A percentile compares a stretch with the other conserved stretches of the same genome.
Conservation (phyloP, 2,797 vertebrate species). For the Phoxinus dragarum region DNA sequence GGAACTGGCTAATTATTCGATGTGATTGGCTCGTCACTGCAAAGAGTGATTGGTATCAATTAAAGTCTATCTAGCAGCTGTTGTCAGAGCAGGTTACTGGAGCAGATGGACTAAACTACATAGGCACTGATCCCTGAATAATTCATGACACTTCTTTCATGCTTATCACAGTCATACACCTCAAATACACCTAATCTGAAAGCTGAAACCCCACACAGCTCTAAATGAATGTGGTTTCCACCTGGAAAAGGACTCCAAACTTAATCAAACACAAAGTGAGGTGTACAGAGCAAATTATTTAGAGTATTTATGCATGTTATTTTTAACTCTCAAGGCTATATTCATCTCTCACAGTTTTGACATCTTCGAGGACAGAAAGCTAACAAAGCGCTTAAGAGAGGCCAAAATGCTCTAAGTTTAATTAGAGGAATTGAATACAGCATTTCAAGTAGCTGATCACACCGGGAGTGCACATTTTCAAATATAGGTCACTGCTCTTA, state of each 20-base stretch:
- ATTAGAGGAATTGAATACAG: background rate
- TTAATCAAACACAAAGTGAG: background rate
- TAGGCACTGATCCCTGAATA: slow-evolving; percentile 33
- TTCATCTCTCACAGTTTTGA: background rate
- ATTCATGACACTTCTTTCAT: slow-evolving; percentile 43
- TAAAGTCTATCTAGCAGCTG: slow-evolving; percentile 40
- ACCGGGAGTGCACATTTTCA: background rate
- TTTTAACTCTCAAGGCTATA: background rate
- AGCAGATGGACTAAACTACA: slow-evolving; percentile 38
- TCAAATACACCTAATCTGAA: slow-evolving; percentile 35
- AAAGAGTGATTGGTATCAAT: slow-evolving; percentile 12
- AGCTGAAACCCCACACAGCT: slow-evolving; percentile 19
- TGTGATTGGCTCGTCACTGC: background rate
- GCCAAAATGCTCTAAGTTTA: background rate
- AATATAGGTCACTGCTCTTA: background rate
- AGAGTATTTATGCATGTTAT: background rate
- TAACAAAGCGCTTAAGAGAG: background rate
- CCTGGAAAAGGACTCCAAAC: slow-evolving; percentile 6
- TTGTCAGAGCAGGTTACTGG: slow-evolving; percentile 41
- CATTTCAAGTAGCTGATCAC: background rate
- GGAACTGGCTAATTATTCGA: background rate
- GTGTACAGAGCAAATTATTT: background rate
- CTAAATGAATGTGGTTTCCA: background rate
- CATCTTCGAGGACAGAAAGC: background rate
- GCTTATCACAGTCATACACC: slow-evolving; percentile 31